A percentile compares a stretch with the other conserved stretches of the same genome.
Evolutionary conservation across 2,113 vertebrate species (phyloP).

Genomic region (Aptenodytes patagonicus): DNA sequence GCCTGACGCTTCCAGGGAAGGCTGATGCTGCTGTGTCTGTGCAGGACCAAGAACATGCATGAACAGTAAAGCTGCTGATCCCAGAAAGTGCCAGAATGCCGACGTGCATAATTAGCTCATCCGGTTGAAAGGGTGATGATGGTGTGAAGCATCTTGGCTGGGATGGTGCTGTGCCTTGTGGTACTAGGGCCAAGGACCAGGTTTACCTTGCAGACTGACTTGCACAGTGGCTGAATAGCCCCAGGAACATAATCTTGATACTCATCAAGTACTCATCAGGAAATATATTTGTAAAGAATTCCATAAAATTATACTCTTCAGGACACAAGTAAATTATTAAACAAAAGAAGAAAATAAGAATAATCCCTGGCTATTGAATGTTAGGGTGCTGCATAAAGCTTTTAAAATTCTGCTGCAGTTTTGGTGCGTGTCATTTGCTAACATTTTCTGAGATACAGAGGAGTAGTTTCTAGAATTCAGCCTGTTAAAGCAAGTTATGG

Average conservation of each 20-base stretch:
- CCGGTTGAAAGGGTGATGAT: background rate
- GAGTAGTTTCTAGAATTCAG: background rate
- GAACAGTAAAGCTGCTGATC: background rate
- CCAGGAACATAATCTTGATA: background rate
- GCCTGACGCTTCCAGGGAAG: background rate
- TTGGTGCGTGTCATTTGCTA: background rate
- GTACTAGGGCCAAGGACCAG: background rate
- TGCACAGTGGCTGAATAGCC: background rate
- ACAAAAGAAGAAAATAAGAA: background rate
- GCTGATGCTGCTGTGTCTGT: background rate
- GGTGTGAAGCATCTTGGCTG: background rate
- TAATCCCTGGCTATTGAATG: background rate
- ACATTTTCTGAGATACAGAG: background rate
- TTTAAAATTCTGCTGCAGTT: background rate
- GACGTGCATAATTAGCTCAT: background rate
- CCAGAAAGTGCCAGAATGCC: background rate
- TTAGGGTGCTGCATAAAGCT: background rate
- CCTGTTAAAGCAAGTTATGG: background rate
- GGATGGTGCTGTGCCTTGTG: background rate
- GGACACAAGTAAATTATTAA: background rate
- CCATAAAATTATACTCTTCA: background rate
- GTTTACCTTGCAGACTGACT: background rate
- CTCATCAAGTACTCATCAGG: background rate
- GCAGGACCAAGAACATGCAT: background rate
- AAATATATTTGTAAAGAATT: background rate